Percentiles rank a stretch among this genome's conserved stretches.
phyloP scores from a whole-genome alignment of 2,888 invertebrate genomes.

The Exephanes ischioxanthus region DNA sequence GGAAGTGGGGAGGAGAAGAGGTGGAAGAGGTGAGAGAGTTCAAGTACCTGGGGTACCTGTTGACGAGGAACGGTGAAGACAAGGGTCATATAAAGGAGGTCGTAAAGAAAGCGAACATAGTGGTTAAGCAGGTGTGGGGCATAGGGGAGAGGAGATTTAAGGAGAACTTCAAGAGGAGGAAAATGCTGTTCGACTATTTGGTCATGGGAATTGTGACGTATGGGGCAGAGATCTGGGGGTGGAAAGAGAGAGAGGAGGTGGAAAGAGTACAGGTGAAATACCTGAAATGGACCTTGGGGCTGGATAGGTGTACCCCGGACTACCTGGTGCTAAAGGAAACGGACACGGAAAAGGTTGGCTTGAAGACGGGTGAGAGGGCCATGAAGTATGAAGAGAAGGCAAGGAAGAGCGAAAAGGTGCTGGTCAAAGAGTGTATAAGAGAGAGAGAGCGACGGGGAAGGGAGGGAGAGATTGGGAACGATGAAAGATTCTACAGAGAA shows the following conservation, averaged over 20 bases:
- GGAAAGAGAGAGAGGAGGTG: slow-evolving; percentile 25
- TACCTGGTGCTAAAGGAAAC: slow-evolving; percentile 48
- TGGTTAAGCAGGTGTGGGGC: slow-evolving; percentile 47
- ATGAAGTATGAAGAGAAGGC: slow-evolving; percentile 38
- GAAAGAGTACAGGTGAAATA: slow-evolving; percentile 50
- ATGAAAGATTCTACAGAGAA: too few species aligned
- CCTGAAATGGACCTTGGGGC: slow-evolving; percentile 34
- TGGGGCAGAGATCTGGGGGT: slow-evolving; percentile 66
- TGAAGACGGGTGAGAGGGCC: slow-evolving; percentile 42
- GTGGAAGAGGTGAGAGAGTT: too few species aligned
- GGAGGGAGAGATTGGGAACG: too few species aligned
- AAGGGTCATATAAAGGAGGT: too few species aligned
- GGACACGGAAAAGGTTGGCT: slow-evolving; percentile 41
- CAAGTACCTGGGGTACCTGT: too few species aligned
- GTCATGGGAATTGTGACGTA: slow-evolving; percentile 49
- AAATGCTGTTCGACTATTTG: slow-evolving; percentile 42
- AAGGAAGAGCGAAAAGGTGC: not conserved
- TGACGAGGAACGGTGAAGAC: too few species aligned
- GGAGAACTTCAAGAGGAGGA: slow-evolving; percentile 44
- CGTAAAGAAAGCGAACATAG: slow-evolving; percentile 20
- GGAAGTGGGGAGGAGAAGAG: slow-evolving; percentile 53
- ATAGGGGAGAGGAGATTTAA: slow-evolving; percentile 51
- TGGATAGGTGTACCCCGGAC: slow-evolving; percentile 34
- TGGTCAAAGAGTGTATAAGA: slow-evolving; percentile 32
- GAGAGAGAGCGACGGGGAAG: slow-evolving; percentile 21